Evolutionary conservation across 2,888 invertebrate species (phyloP).

Genomic region (Dysmachus trigonus): DNA sequence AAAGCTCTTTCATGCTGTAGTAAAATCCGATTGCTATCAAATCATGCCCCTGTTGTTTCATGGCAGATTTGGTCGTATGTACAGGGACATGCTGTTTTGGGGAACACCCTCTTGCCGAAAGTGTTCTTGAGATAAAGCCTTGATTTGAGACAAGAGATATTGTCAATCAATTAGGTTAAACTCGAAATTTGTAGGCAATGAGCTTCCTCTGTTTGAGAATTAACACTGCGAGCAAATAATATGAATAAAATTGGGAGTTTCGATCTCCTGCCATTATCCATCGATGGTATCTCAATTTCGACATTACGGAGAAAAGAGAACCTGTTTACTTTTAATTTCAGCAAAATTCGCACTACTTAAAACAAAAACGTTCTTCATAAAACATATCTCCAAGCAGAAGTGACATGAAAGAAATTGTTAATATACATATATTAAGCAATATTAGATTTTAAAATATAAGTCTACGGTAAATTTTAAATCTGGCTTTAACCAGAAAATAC

Average conservation of each 20-base stretch:
- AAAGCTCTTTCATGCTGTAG: not conserved
- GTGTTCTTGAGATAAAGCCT: conserved; percentile 32
- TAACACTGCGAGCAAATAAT: not conserved
- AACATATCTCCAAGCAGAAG: too few species aligned
- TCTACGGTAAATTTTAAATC: too few species aligned
- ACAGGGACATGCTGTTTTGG: not conserved
- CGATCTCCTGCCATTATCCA: not conserved
- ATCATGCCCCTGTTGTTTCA: not conserved
- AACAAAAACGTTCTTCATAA: too few species aligned
- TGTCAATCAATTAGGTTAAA: conserved; percentile 23
- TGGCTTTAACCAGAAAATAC: too few species aligned
- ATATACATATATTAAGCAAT: too few species aligned
- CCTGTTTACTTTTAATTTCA: too few species aligned
- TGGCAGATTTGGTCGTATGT: not conserved
- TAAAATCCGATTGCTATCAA: conserved; percentile 12
- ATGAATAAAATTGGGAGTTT: not conserved
- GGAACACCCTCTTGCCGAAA: conserved; percentile 15
- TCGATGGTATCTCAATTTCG: not conserved
- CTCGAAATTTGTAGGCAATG: not conserved
- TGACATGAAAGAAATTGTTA: too few species aligned
- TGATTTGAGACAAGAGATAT: not conserved
- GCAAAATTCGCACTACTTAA: too few species aligned
- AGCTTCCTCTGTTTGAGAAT: not conserved
- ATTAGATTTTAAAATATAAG: too few species aligned
- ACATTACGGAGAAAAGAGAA: not conserved